Base-by-base conservation (phyloP, 2,113 vertebrate species). In the Ceratotherium simum region DNA sequence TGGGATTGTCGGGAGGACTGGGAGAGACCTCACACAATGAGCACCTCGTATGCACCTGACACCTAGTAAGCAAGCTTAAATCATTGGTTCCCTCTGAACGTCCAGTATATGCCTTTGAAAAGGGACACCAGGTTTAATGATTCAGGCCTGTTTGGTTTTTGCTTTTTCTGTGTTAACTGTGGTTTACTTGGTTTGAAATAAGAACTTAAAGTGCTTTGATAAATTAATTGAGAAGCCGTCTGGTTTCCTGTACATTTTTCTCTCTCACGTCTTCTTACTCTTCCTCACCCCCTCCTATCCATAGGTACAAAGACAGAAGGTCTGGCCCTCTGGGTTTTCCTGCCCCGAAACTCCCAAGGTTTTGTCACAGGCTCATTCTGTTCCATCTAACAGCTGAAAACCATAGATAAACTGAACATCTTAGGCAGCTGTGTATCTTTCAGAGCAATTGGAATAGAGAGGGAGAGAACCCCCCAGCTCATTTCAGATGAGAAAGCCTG, bases 141-240 rank as follows among this genome's bases (percentile, higher is more conserved):
- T 70, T 85, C 23, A 6, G 72, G 33, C 33, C 36, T 21, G 31
- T 54, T 70, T 27, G 6, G 31, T 46, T 8, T 65, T 80, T 64
- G 27, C 60, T 20, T 58, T 65, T 48, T 56, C 36, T 80, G 27
- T 75, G 42, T 31, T 89, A 83, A 51, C 36, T 80, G 62, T 42
- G 20, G 62, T 86, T 92, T 89, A 58, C 65, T 75, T 84, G 70
- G 96, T 91, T 96, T 94, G 92, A 98, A 97, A 98, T 86, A 94
- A 97, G 97, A 98, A 98, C 96, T 91, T 86, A 98, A 98, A 98
- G 83, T 91, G 65, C 94, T 97, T 98, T 97, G 92, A 98, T 91
- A 97, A 98, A 98, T 96, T 70, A 95, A 97, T 89, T 94, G 78
- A n/a, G 75, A 65, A 96, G 93, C 39, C 72, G 75, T 96, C 60